phyloP scores from a whole-genome alignment of 2,888 invertebrate species.

The Melolontha melolontha region DNA sequence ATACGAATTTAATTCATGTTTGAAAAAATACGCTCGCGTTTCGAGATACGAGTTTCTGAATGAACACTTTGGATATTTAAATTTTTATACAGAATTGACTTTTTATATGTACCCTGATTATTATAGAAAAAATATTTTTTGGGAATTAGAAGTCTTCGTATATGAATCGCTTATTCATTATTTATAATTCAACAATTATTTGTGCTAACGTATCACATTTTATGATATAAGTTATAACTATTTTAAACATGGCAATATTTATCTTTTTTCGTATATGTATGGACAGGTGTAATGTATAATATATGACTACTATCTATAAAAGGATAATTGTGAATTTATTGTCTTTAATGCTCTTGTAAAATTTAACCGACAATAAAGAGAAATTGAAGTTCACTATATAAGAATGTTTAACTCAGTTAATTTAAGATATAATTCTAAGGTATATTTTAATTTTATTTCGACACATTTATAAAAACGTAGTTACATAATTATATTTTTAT shows the following conservation, averaged over 20 bases:
- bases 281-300: conserved; percentile 24
- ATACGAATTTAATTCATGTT: background rate
- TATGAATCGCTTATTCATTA: conserved; percentile 16
- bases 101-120: too few relatives aligned
- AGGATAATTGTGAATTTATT: conserved; percentile 10
- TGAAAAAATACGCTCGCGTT: background rate
- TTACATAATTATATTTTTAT: too few relatives aligned
- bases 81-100: too few relatives aligned
- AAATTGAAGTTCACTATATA: background rate
- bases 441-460: too few relatives aligned
- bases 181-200: conserved; percentile 41
- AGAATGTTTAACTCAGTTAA: too few relatives aligned
- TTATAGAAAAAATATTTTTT: background rate
- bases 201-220: conserved; percentile 46
- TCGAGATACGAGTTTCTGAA: background rate
- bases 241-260: conserved; percentile 23
- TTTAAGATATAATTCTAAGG: too few relatives aligned
- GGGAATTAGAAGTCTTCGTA: background rate
- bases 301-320: background rate
- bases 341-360: conserved; percentile 11
- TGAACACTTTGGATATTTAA: background rate
- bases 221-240: conserved; percentile 38
- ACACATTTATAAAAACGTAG: too few relatives aligned
- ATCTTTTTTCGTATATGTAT: conserved; percentile 11
- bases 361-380: conserved; percentile 31